phyloP scores from a whole-genome alignment of 2,797 vertebrate genomes.

The Bradypus variegatus region DNA sequence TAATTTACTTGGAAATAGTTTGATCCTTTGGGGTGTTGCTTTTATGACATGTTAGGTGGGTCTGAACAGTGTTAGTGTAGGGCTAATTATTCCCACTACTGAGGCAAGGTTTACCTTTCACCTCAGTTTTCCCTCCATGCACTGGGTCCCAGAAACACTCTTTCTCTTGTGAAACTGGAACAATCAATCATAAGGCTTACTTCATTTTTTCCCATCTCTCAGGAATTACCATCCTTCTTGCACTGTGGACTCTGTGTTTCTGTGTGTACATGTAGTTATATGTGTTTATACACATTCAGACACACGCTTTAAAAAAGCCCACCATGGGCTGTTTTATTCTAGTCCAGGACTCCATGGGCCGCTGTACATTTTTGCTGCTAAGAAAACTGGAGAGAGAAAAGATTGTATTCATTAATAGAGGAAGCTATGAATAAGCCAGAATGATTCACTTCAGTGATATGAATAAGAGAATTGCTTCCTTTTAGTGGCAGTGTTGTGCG shows the following conservation, averaged over 20 bases:
- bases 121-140: background rate
- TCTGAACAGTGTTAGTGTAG: background rate
- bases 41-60: background rate
- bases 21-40: background rate
- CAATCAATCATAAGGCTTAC: background rate
- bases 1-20: conserved; percentile 18
- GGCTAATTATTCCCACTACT: background rate
- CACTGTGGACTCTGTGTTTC: background rate
- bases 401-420: conserved; percentile 69
- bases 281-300: background rate
- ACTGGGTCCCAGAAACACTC: background rate
- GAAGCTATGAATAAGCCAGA: conserved; percentile 64
- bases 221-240: background rate
- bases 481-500: conserved; percentile 56
- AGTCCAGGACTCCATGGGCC: conserved; percentile 30
- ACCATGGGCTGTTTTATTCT: conserved; percentile 1
- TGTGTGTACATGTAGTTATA: background rate
- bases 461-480: conserved; percentile 72
- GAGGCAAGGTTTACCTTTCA: background rate
- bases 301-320: background rate
- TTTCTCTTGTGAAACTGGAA: background rate
- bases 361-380: conserved; percentile 19
- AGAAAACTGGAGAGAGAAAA: conserved; percentile 62
- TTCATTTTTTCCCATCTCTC: background rate
- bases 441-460: conserved; percentile 65